Percentiles rank a stretch among this genome's conserved stretches.
These are phyloP conservation scores for Chaetodon trifascialis DNA, from an alignment of 2,113 vertebrate species.

Conservation along the genomic window DNA sequence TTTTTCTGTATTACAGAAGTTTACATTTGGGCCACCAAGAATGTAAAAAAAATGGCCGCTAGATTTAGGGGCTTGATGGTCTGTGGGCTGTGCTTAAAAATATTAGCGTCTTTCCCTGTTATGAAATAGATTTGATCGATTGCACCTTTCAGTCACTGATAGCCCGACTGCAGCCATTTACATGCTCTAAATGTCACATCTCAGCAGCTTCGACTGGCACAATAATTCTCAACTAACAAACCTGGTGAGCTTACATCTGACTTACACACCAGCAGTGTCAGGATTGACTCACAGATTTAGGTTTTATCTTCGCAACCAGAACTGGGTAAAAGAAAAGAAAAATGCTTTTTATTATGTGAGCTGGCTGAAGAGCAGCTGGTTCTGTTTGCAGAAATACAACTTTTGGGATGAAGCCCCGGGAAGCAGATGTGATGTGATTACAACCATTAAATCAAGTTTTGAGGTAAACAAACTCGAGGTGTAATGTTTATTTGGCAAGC, in stretches of 20 bases:
- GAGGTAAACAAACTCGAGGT: background rate
- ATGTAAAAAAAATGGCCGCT: too few species aligned
- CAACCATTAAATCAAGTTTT: constrained; percentile 16
- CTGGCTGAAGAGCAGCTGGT: background rate
- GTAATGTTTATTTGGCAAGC: constrained; percentile 1
- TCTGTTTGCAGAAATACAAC: background rate
- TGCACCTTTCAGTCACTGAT: background rate
- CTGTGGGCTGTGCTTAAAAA: too few species aligned
- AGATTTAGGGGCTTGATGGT: too few species aligned
- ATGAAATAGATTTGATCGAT: background rate
- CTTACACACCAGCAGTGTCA: too few species aligned
- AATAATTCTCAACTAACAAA: background rate
- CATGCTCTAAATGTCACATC: background rate
- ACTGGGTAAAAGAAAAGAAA: background rate
- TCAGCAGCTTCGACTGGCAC: background rate
- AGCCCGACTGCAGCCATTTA: background rate
- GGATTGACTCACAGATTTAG: background rate
- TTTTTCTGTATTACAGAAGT: too few species aligned
- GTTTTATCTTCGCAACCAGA: background rate
- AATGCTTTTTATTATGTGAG: background rate
- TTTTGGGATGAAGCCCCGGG: background rate
- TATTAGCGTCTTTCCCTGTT: too few species aligned
- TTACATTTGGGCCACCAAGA: too few species aligned
- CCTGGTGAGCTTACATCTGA: background rate
- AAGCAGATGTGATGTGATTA: constrained; percentile 17